Evolutionary conservation across 2,797 vertebrate genomes (phyloP), one percentile per base, ranked within the genome.

Genomic region (Rhyacichthys aspro): DNA sequence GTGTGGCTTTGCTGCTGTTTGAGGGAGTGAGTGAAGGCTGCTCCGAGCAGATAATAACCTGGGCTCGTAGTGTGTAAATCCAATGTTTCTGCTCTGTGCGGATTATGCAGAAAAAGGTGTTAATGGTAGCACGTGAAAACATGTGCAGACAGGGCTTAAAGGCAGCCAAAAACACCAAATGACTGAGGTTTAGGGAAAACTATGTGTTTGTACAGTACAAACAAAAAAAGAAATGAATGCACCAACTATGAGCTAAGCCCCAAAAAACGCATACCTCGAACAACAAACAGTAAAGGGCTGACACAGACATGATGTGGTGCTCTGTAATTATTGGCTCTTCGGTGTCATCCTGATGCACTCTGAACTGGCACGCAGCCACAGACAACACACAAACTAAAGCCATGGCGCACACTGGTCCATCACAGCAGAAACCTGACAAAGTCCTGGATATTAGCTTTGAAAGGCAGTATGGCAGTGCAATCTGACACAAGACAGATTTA

Each of bases 301-400:
- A 76, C 70, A 76, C 63, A 81, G 57, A 55, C 70, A 49, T 59
- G 57, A 66, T 41, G 71, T 67, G 52, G 57, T 43, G 60, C 79
- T 76, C 77, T 85, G 76, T 88, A 86, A 88, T 90, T 85, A 87
- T 76, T 74, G 81, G 82, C 79, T 86, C 76, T 85, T 55, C 72
- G 72, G 79, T 79, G 76, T 84, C 85, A 79, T 71, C 61, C 58
- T 63, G 58, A 56, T 62, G 74, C 67, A 74, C 62, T 68, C 62
- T 52, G 55, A 68, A 62, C 61, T 65, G 72, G 72, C 82, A 83
- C 36, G n/a, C 62, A 66, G 44, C 73, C 61, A 61, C 55, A 60
- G 55, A 57, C 16, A 34, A 50, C 6, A 65, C 73, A 64, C 68
- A 57, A 33, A 67, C 67, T 15, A 5, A 61, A 54, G 57, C 17